These are phyloP conservation scores for Corynorhinus townsendii DNA, from an alignment of 2,113 vertebrate species.

Conservation along the genomic window DNA sequence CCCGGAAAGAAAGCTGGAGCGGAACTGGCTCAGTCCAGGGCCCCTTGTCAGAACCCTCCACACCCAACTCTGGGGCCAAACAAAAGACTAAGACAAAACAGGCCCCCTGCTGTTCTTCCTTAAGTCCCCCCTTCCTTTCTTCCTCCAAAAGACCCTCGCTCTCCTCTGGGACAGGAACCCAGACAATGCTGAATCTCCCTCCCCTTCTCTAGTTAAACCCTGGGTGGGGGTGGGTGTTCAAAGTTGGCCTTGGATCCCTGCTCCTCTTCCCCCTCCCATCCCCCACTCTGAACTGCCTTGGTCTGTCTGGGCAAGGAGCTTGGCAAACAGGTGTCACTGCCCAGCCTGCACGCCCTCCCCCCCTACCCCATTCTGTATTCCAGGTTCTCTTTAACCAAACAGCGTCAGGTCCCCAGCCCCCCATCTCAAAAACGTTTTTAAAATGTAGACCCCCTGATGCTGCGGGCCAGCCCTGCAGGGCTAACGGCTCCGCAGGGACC, in stretches of 20 bases:
- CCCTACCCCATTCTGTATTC: accelerated
- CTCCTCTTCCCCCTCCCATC: too few relatives aligned
- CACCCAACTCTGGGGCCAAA: not conserved
- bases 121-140: not conserved
- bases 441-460: not conserved
- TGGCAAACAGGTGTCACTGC: not conserved
- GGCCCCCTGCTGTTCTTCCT: not conserved
- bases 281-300: too few relatives aligned
- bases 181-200: not conserved
- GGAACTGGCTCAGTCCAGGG: not conserved
- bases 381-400: not conserved
- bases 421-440: not conserved
- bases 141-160: not conserved
- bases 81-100: not conserved
- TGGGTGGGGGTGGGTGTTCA: not conserved
- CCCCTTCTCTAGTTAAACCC: not conserved
- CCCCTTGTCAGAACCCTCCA: not conserved
- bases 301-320: not conserved
- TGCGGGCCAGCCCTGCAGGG: not conserved
- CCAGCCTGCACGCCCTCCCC: too few relatives aligned
- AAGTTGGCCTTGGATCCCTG: not conserved
- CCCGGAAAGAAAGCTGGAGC: not conserved
- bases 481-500: not conserved
- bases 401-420: not conserved
- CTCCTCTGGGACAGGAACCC: not conserved